Base-by-base conservation (phyloP, 2,888 invertebrate genomes). In the Odontothrips loti region DNA sequence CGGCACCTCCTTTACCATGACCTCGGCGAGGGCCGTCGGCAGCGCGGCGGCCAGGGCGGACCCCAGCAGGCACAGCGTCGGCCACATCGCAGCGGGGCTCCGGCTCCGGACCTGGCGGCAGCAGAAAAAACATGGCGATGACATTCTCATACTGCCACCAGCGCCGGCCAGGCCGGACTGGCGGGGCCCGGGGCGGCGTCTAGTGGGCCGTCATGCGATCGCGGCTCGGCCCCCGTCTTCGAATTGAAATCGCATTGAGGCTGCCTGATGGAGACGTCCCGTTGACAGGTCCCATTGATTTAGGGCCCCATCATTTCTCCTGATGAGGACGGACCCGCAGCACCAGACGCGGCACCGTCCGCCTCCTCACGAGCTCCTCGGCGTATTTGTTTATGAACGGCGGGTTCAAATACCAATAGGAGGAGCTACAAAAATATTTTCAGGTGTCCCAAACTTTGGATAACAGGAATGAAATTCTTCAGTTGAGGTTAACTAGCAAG, bases 1-100 rank as follows among this genome's bases (percentile, higher is more conserved):
- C 81, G 89, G 86, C 78, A 92, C 91, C 87, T 91, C 90, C 80
- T 85, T 85, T 80, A 88, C 87, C 82, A 75, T 23, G 27, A 75
- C 68, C 10, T 75, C 68, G 27, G 68, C 68, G 23, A 75, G 68
- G 23, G 68, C 58, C 0, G 58, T 6, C 20, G 58, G 20, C 58
- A 51, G 51, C 51, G 51, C 68, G 23, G 68, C 23, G 68, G 68
- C 68, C 23, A 75, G 68, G 11, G 23, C 68, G 23, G 27, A 12
- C 23, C 11, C 68, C 27, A 75, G 68, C 68, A 75, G 27, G 68
- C 68, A 75, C 68, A 75, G 68, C 23, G 68, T 10, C 23, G 68
- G 11, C 27, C 12, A 27, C 68, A 75, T 12, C 23, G 68, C n/a
- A 10, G 20, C 51, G 51, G 34, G 34, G 34, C 34, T 43, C 34